Base-by-base conservation (phyloP, 2,797 vertebrate species). In the Bucorvus abyssinicus region DNA sequence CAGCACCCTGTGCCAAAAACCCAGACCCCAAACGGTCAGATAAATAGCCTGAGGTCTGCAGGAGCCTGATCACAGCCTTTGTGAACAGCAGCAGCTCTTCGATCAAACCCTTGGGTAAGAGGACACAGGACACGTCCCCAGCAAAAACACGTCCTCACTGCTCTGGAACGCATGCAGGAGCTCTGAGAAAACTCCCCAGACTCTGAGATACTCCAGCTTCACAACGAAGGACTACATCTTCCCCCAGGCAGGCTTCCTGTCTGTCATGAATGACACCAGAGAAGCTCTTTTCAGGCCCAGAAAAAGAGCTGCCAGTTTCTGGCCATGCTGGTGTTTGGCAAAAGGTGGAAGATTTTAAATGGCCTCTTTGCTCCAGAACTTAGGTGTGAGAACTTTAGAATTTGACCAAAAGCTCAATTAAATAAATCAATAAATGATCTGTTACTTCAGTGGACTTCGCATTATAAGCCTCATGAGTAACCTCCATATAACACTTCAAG, bases 371-470 rank as follows among this genome's bases (percentile, higher is more conserved):
- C 49, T 65, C 60, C 57, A 68, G 56, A 84, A 49, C 29, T 63
- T 53, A 61, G 38, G 70, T 55, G 79, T 73, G 63, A 82, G 50
- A 75, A 26, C 27, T 21, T 64, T 4, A 74, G 60, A 60, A 44
- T 88, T 84, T 85, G 88, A 95, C 68, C 90, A 94, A 95, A 93
- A 64, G 32, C 15, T 84, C 64, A 50, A 12, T 16, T 27, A 57
- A 42, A 34, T 12, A 42, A 76, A 45, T 11, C 18, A 86, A 50
- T 57, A 53, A 78, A 45, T 34, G 4, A 61, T 14, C 64, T 49
- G 9, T 20, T 26, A 22, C n/a, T 44, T 38, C 42, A 69, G 14
- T 32, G 32, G 47, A 32, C 38, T 91, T 87, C 12, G 22, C 12
- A 63, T 44, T 49, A 50, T 5, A 29, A 52, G 40, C 52, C 22